Percentiles rank a stretch among this genome's conserved stretches.
Conservation (phyloP, 2,888 invertebrate species). For the Strigamia transsilvanica region DNA sequence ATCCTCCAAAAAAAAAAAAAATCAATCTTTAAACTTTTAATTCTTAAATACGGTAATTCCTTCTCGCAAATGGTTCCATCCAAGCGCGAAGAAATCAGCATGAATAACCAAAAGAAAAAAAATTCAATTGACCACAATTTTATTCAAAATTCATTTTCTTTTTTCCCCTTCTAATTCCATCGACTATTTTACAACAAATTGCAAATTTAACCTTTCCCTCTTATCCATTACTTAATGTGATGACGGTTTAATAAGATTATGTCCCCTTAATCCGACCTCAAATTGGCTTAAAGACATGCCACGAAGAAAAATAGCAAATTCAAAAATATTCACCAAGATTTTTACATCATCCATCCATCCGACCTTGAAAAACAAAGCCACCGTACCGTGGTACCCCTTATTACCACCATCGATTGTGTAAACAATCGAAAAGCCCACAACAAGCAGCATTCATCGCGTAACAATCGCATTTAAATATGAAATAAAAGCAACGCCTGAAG, state of each 20-base stretch:
- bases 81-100: neutral
- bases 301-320: neutral
- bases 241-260: neutral
- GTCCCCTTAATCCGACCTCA: neutral
- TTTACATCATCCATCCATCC: neutral
- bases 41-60: neutral
- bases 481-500: neutral
- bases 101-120: neutral
- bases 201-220: neutral
- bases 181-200: neutral
- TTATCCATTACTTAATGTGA: neutral
- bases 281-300: conserved; percentile 1
- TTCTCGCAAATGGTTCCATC: neutral
- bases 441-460: neutral
- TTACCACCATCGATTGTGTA: neutral
- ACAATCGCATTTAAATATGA: neutral
- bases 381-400: neutral
- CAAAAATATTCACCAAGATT: neutral
- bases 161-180: neutral
- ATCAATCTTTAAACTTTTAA: neutral
- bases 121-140: neutral
- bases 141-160: neutral
- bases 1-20: neutral
- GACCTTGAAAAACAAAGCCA: neutral
- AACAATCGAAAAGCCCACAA: neutral